phyloP scores from a whole-genome alignment of 2,888 invertebrate genomes.

The Ditylenchus weischeri region DNA sequence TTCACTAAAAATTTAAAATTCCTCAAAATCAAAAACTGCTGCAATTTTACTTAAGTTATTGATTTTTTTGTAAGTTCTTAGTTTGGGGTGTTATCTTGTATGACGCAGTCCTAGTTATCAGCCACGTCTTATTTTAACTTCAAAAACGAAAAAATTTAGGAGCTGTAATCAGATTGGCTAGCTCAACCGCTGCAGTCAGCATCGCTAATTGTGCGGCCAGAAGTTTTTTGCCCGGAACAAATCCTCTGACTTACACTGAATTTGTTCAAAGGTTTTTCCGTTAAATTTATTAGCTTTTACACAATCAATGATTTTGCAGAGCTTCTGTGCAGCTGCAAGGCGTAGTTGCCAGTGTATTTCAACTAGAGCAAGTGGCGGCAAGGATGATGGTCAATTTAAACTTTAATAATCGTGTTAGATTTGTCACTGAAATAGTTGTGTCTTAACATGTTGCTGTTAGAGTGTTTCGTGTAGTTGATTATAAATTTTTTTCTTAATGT shows the following conservation, averaged over 20 bases:
- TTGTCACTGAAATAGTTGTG: constrained; percentile 16
- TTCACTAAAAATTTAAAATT: too few relatives aligned
- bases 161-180: background rate
- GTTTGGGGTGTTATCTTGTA: too few relatives aligned
- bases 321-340: constrained; percentile 2
- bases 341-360: constrained; percentile 9
- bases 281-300: background rate
- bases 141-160: too few relatives aligned
- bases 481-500: too few relatives aligned
- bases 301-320: background rate
- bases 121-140: too few relatives aligned
- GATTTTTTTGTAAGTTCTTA: too few relatives aligned
- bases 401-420: constrained; percentile 17
- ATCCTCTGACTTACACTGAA: background rate
- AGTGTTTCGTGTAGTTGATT: too few relatives aligned
- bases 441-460: background rate
- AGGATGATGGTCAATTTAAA: constrained; percentile 18
- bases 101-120: too few relatives aligned
- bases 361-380: constrained; percentile 17
- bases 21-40: too few relatives aligned
- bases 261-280: constrained; percentile 4
- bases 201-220: background rate
- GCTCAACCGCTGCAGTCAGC: background rate
- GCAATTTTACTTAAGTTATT: too few relatives aligned
- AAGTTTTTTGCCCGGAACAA: constrained; percentile 1